phyloP scores from a whole-genome alignment of 2,797 vertebrate genomes.

The Coregonus ussuriensis region DNA sequence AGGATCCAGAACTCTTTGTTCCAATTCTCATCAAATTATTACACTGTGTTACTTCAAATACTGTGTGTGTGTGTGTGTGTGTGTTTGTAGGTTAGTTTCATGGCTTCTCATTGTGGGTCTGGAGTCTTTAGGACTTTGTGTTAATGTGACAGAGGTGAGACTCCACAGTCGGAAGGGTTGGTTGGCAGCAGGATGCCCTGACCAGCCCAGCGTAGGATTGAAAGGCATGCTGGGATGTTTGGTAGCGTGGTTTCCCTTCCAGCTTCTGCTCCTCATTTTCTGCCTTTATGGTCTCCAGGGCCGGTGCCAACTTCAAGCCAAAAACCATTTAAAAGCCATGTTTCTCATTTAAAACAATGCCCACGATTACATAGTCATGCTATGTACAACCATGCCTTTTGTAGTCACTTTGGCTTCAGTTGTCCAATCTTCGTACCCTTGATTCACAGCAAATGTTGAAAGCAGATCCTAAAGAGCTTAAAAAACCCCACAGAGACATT shows the following conservation, averaged over 20 bases:
- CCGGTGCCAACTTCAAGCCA: slow-evolving; percentile 43
- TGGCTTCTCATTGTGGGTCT: slow-evolving; percentile 11
- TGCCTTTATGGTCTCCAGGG: slow-evolving; percentile 53
- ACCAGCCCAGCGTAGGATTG: slow-evolving; percentile 28
- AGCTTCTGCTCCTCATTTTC: slow-evolving; percentile 58
- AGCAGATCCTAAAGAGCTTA: slow-evolving; percentile 52
- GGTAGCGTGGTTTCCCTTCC: slow-evolving; percentile 42
- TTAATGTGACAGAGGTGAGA: slow-evolving; percentile 23
- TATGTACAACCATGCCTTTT: slow-evolving; percentile 43
- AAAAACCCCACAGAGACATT: slow-evolving; percentile 48
- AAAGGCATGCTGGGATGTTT: slow-evolving; percentile 35
- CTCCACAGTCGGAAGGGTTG: slow-evolving; percentile 3
- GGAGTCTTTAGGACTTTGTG: slow-evolving; percentile 7
- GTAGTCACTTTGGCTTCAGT: slow-evolving; percentile 51
- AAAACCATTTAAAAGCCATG: slow-evolving; percentile 46
- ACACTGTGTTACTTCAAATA: background rate
- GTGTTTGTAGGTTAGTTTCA: slow-evolving; percentile 1
- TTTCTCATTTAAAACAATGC: slow-evolving; percentile 57
- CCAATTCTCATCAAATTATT: slow-evolving; percentile 5
- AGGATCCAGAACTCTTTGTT: background rate
- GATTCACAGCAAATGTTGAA: slow-evolving; percentile 49
- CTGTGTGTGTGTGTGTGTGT: background rate
- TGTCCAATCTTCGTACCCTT: slow-evolving; percentile 50
- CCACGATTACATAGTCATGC: slow-evolving; percentile 41
- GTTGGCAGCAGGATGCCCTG: slow-evolving; percentile 24